phyloP scores from a whole-genome alignment of 2,888 invertebrate species.

The Protodeltote pygarga region DNA sequence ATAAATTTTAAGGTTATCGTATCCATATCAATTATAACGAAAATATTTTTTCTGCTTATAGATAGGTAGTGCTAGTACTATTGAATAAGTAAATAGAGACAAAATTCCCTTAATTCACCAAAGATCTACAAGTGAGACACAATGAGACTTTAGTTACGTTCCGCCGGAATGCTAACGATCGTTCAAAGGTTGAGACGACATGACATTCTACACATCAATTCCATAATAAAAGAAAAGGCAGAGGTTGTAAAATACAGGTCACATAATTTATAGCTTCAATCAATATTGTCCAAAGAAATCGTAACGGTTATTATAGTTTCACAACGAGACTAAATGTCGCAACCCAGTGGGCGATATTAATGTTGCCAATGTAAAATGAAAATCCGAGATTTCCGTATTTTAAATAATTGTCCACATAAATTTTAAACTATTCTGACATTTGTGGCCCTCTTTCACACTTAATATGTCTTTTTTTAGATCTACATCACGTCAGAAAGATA shows the following conservation, averaged over 20 bases:
- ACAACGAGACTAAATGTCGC: slow-evolving; percentile 42
- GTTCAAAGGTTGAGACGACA: no score
- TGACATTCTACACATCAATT: no score
- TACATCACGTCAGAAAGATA: slow-evolving; percentile 38
- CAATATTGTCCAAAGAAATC: slow-evolving; percentile 30
- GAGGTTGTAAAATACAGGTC: slow-evolving; percentile 5
- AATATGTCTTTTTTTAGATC: slow-evolving; percentile 45
- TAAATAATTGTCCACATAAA: slow-evolving; percentile 68
- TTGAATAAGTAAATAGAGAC: no score
- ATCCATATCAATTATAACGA: no score
- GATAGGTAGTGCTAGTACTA: no score
- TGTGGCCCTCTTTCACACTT: slow-evolving; percentile 62
- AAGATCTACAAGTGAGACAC: no score
- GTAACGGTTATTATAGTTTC: slow-evolving; percentile 38
- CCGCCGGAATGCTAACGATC: no score
- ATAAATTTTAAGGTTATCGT: no score
- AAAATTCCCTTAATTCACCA: no score
- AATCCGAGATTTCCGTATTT: slow-evolving; percentile 66
- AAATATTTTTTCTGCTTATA: no score
- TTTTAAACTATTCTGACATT: slow-evolving; percentile 70
- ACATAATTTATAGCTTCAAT: slow-evolving; percentile 25
- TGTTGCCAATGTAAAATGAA: slow-evolving; percentile 59
- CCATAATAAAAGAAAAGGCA: no score
- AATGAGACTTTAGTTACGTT: no score
- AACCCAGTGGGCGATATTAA: slow-evolving; percentile 58